These are phyloP conservation scores for Laticauda colubrina DNA, from an alignment of 2,113 vertebrate genomes.

Conservation along the genomic window DNA sequence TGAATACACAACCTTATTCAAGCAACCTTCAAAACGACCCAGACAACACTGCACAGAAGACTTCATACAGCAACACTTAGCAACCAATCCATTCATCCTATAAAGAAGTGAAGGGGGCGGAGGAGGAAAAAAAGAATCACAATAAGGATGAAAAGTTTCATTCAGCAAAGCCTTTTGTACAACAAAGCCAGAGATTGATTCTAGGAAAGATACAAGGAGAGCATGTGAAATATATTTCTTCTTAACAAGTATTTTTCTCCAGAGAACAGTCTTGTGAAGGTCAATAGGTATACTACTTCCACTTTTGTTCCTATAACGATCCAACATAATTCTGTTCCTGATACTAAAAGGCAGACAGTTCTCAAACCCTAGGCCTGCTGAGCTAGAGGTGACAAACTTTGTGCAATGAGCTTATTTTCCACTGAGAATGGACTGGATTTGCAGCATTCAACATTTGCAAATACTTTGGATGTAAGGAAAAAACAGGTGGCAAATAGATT, in stretches of 20 bases:
- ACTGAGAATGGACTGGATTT: not conserved
- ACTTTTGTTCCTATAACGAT: not conserved
- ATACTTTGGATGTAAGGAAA: not conserved
- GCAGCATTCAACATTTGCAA: not conserved
- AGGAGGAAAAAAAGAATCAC: not conserved
- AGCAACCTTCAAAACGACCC: not conserved
- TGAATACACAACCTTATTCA: not conserved
- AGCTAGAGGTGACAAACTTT: not conserved
- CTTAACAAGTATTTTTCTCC: not conserved
- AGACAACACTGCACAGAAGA: not conserved
- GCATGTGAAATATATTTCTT: not conserved
- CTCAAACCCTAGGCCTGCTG: not conserved
- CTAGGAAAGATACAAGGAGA: not conserved
- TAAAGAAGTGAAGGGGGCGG: not conserved
- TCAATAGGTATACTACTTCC: not conserved
- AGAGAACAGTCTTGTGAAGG: not conserved
- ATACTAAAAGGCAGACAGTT: not conserved
- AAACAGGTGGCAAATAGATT: not conserved
- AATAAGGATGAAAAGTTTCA: not conserved
- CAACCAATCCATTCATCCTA: not conserved
- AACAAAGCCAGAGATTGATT: not conserved
- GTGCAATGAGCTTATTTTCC: not conserved
- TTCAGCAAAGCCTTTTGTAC: not conserved
- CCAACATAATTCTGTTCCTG: not conserved
- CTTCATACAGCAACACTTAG: not conserved